phyloP scores from a whole-genome alignment of 2,113 vertebrate species.

The Ceyx cyanopectus region DNA sequence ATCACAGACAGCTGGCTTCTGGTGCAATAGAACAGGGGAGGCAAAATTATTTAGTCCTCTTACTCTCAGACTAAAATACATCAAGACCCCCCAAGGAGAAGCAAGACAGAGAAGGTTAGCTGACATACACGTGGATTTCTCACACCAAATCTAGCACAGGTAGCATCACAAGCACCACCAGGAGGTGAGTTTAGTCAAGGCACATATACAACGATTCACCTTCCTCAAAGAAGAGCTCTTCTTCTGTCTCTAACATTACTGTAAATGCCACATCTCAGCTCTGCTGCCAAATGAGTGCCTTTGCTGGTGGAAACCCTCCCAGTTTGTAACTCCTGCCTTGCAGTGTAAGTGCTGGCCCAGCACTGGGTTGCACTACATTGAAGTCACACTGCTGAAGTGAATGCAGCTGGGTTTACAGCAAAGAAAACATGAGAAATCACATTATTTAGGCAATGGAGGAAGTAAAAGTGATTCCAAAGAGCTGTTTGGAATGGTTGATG shows the following conservation, averaged over 20 bases:
- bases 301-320: neutral
- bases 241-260: neutral
- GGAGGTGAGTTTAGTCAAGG: neutral
- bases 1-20: neutral
- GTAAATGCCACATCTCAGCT: neutral
- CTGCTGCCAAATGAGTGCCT: neutral
- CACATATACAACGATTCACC: neutral
- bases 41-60: neutral
- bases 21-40: neutral
- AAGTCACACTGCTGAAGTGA: neutral
- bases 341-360: neutral
- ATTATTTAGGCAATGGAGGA: neutral
- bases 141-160: neutral
- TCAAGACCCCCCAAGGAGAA: neutral
- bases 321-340: neutral
- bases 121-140: neutral
- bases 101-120: neutral
- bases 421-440: neutral
- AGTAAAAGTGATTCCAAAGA: neutral
- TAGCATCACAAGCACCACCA: neutral
- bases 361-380: rapidly evolving
- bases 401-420: neutral
- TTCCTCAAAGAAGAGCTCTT: neutral
- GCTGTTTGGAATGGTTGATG: neutral
- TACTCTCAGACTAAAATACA: neutral